Percentiles rank a stretch among this genome's conserved stretches.
Evolutionary conservation across 2,888 invertebrate genomes (phyloP).

Genomic region (Hoplodrina ambigua): DNA sequence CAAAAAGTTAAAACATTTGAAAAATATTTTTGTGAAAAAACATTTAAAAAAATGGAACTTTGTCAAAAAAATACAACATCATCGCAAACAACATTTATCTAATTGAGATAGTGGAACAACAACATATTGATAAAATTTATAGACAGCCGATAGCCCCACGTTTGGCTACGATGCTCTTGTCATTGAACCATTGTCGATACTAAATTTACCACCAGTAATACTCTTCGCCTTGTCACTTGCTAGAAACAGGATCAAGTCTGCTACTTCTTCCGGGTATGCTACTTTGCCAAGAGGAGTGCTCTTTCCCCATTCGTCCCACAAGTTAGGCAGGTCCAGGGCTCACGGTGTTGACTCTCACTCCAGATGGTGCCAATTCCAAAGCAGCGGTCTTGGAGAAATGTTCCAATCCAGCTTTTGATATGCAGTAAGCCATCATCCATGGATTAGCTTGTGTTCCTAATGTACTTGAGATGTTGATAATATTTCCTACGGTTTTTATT

Average conservation of each 20-base stretch:
- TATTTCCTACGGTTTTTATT: conserved; percentile 62
- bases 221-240: conserved; percentile 49
- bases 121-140: too few relatives aligned
- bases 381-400: conserved; percentile 93
- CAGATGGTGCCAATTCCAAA: conserved; percentile 90
- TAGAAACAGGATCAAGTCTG: conserved; percentile 36
- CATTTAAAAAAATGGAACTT: too few relatives aligned
- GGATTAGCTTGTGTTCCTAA: neutral
- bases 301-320: conserved; percentile 26
- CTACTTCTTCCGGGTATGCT: conserved; percentile 34
- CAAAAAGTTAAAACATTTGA: too few relatives aligned
- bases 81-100: neutral
- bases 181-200: conserved; percentile 39
- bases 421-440: conserved; percentile 23
- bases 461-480: conserved; percentile 61
- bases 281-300: conserved; percentile 18
- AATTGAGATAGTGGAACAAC: too few relatives aligned
- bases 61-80: neutral
- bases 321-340: conserved; percentile 92
- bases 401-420: conserved; percentile 78
- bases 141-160: too few relatives aligned
- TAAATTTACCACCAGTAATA: conserved; percentile 39
- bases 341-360: conserved; percentile 92
- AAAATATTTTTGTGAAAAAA: too few relatives aligned
- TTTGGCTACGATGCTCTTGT: neutral